phyloP scores from a whole-genome alignment of 2,113 vertebrate species.

The Ctenomys sociabilis region DNA sequence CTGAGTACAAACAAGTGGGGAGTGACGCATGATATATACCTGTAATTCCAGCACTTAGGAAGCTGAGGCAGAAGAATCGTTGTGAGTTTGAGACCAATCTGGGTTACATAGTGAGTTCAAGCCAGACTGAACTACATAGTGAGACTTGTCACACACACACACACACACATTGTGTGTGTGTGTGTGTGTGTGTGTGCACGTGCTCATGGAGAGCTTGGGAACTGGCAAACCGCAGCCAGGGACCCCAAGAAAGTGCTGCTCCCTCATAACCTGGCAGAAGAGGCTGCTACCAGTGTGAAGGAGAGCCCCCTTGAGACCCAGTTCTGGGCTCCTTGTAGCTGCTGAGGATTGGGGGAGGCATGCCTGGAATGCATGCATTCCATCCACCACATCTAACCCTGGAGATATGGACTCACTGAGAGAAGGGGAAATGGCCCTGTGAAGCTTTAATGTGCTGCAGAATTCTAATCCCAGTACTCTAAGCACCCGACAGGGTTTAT shows the following conservation, averaged over 20 bases:
- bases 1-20: background rate
- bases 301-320: background rate
- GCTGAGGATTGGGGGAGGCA: background rate
- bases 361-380: constrained; percentile 48
- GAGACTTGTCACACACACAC: background rate
- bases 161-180: no score
- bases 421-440: background rate
- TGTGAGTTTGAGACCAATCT: background rate
- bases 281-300: background rate
- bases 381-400: constrained; percentile 15
- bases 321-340: background rate
- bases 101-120: background rate
- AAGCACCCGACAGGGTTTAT: background rate
- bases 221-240: no score
- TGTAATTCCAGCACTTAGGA: background rate
- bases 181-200: no score
- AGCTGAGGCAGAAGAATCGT: background rate
- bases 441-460: background rate
- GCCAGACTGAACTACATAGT: background rate
- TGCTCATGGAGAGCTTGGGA: background rate
- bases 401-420: background rate
- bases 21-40: background rate
- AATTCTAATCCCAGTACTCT: background rate
- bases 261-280: background rate
- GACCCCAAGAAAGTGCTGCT: background rate